Base-by-base conservation (phyloP, 1,140 invertebrate genomes). In the Manduca sexta region DNA sequence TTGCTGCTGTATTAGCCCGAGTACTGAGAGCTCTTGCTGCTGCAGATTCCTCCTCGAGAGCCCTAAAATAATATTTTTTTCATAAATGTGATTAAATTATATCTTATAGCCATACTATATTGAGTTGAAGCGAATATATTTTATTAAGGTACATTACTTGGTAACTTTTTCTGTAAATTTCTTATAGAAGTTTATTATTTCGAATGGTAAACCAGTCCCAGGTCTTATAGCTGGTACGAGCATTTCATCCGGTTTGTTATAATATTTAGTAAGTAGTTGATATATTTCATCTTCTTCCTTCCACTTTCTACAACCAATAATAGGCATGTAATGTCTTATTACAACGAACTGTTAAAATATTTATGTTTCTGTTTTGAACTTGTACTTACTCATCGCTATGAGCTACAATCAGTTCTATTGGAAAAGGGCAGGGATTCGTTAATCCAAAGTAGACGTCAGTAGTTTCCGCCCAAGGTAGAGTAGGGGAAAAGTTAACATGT, bases 381-480 rank as follows among this genome's bases (percentile, higher is more conserved):
- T n/a, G 17, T 12, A 67, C 65, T 75, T 63, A 85, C 82, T 56
- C 45, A 52, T 85, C 82, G 34, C 65, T 74, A 56, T 85, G 82
- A 17, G 82, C 67, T 17, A 83, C 68, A 47, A 85, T 80, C 11
- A 85, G 54, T 65, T 85, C 82, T 31, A 83, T 74, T 1, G 82
- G 77, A 52, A 85, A 85, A 8, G 76, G 73, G 45, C 82, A 83
- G 5, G 82, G 79, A 45, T 85, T 85, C 3, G 76, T 83, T 8
- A 85, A 29, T 0, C 77, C 82, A 40, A 85, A 85, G 39, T 74
- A 85, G 35, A 77, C 70, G 12, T 82, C 68, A 1, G 64, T 65
- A 6, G 65, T 77, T 42, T 76, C 69, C n/a, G 77, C 65, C 72
- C 75, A 83, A 2, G 82, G 82, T 6, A 85, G 47, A 0, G 82